phyloP scores from a whole-genome alignment of 2,888 invertebrate genomes.

The Microdon myrmicae region DNA sequence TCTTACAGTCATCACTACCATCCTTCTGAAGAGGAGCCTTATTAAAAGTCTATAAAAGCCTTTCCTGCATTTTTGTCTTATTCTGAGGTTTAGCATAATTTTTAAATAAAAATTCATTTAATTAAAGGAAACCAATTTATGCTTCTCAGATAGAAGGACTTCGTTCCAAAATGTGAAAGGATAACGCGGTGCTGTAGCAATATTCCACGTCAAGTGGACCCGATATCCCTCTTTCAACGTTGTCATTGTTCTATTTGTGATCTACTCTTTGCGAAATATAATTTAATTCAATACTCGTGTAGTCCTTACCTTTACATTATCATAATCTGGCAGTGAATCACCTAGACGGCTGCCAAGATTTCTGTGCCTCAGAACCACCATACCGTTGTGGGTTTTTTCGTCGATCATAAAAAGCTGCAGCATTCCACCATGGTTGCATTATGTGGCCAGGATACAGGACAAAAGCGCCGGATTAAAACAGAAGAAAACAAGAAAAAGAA shows the following conservation, averaged over 20 bases:
- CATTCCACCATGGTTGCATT: background rate
- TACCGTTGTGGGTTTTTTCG: conserved; percentile 71
- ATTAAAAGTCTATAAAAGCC: conserved; percentile 40
- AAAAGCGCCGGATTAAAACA: background rate
- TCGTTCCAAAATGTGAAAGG: conserved; percentile 4
- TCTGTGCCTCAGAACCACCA: conserved; percentile 69
- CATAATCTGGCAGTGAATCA: conserved; percentile 73
- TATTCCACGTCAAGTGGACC: conserved; percentile 14
- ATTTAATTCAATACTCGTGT: conserved; percentile 38
- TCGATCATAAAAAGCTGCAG: conserved; percentile 68
- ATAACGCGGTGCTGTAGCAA: conserved; percentile 17
- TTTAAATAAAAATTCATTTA: conserved; percentile 47
- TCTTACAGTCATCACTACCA: conserved; percentile 6
- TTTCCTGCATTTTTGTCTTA: background rate
- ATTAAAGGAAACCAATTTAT: conserved; percentile 41
- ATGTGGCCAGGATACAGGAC: background rate
- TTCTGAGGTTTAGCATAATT: conserved; percentile 23
- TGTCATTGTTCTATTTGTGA: background rate
- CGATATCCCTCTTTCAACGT: background rate
- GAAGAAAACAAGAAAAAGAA: conserved; percentile 9
- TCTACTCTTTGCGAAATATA: conserved; percentile 25
- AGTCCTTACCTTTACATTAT: conserved; percentile 74
- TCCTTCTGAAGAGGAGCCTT: too few relatives aligned
- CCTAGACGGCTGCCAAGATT: conserved; percentile 68
- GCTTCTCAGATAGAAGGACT: conserved; percentile 3